A percentile compares a stretch with the other conserved stretches of the same genome.
phyloP scores from a whole-genome alignment of 2,888 invertebrate species.

The Campaea margaritaria region DNA sequence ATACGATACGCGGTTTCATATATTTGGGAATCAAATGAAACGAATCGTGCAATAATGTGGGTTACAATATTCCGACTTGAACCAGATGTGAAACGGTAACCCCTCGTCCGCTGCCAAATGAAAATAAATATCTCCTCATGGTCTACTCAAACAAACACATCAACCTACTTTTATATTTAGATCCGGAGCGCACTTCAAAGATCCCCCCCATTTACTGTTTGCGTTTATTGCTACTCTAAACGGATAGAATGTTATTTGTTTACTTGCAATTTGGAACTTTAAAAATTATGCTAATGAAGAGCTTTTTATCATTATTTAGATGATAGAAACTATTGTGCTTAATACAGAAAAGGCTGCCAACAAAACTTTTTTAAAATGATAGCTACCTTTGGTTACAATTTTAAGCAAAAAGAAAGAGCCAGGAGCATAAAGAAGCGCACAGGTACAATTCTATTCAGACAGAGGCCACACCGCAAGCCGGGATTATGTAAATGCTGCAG shows the following conservation, averaged over 20 bases:
- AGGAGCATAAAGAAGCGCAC: conserved; percentile 26
- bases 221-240: conserved; percentile 35
- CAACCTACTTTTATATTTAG: conserved; percentile 71
- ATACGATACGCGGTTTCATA: conserved; percentile 32
- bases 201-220: conserved; percentile 52
- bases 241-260: conserved; percentile 31
- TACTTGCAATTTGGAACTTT: conserved; percentile 21
- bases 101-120: conserved; percentile 60
- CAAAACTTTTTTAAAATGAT: conserved; percentile 3
- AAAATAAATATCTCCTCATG: conserved; percentile 76
- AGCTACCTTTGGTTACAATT: conserved; percentile 12
- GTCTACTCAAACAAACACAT: conserved; percentile 66
- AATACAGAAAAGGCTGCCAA: conserved; percentile 2
- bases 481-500: conserved; percentile 40
- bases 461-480: conserved; percentile 28
- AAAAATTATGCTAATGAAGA: conserved; percentile 11
- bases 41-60: conserved; percentile 39
- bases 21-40: conserved; percentile 43
- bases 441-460: conserved; percentile 33
- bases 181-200: conserved; percentile 55
- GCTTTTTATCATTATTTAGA: conserved; percentile 7
- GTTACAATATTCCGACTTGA: conserved; percentile 47
- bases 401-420: conserved; percentile 11
- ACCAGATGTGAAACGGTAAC: conserved; percentile 58
- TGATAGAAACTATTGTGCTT: not conserved